Percentiles rank a stretch among this genome's conserved stretches.
phyloP scores from a whole-genome alignment of 1,140 invertebrate genomes.

The Diabrotica undecimpunctata region DNA sequence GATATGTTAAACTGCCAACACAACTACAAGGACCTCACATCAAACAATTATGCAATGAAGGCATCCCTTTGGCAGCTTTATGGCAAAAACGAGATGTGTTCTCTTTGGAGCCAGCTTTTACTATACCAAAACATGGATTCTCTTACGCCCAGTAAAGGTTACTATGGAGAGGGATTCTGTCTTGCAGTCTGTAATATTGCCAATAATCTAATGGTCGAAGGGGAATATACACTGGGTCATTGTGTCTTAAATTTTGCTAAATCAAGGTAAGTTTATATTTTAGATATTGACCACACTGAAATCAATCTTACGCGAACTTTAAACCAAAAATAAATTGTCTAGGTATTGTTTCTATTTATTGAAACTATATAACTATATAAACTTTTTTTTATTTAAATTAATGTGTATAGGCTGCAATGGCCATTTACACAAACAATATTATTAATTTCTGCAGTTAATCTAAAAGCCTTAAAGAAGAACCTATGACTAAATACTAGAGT shows the following conservation, averaged over 20 bases:
- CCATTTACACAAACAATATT: too few relatives aligned
- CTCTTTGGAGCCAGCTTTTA: slow-evolving; percentile 72
- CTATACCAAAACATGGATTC: slow-evolving; percentile 68
- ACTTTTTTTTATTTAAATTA: too few relatives aligned
- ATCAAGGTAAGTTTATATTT: slow-evolving; percentile 36
- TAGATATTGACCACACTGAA: neutral
- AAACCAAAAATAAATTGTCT: too few relatives aligned
- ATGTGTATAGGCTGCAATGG: too few relatives aligned
- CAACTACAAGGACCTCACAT: slow-evolving; percentile 75
- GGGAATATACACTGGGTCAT: slow-evolving; percentile 56
- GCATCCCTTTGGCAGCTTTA: slow-evolving; percentile 83
- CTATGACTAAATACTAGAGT: too few relatives aligned
- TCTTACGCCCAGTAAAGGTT: slow-evolving; percentile 52
- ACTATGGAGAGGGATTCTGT: slow-evolving; percentile 67
- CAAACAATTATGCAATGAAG: slow-evolving; percentile 72
- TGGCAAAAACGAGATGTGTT: slow-evolving; percentile 78
- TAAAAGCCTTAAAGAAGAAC: too few relatives aligned
- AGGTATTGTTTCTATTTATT: too few relatives aligned
- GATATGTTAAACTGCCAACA: slow-evolving; percentile 82
- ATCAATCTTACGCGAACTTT: too few relatives aligned
- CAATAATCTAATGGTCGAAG: slow-evolving; percentile 59
- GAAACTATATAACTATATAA: too few relatives aligned
- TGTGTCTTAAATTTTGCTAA: slow-evolving; percentile 57
- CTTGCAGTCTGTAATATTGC: slow-evolving; percentile 69
- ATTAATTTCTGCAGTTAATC: too few relatives aligned